Percentiles rank a stretch among this genome's conserved stretches.
Conservation (phyloP, 2,888 invertebrate genomes). For the Pinctada fucata region DNA sequence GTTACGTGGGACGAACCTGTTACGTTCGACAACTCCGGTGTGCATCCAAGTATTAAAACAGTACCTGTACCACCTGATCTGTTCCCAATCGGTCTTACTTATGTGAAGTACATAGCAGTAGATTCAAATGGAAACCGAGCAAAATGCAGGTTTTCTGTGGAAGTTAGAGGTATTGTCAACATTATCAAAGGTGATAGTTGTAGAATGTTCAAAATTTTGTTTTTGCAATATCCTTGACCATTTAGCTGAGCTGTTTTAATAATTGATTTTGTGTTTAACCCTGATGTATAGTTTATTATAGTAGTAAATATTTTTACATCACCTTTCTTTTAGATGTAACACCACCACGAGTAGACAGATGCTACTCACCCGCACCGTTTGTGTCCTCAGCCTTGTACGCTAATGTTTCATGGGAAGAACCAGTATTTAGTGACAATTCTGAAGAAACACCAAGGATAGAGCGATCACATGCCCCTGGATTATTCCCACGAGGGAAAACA, state of each 20-base stretch:
- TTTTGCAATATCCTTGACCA: no score
- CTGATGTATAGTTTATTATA: no score
- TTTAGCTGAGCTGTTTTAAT: no score
- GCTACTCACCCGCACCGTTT: constrained; percentile 81
- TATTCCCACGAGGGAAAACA: constrained; percentile 81
- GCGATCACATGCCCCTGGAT: constrained; percentile 76
- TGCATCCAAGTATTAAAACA: constrained; percentile 80
- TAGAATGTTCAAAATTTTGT: no score
- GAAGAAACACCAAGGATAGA: constrained; percentile 69
- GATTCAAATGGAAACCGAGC: constrained; percentile 82
- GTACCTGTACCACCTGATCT: constrained; percentile 81
- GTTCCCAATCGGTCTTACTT: constrained; percentile 81
- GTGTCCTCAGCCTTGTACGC: constrained; percentile 62
- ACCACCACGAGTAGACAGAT: constrained; percentile 80
- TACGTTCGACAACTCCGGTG: constrained; percentile 81
- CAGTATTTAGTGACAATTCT: constrained; percentile 81
- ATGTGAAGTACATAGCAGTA: constrained; percentile 82
- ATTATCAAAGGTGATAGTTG: no score
- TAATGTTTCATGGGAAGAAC: constrained; percentile 80
- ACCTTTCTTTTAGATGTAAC: constrained; percentile 79
- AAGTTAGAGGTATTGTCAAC: constrained; percentile 75
- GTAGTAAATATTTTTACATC: no score
- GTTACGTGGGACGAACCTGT: constrained; percentile 79
- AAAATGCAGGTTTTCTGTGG: constrained; percentile 81
- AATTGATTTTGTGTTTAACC: no score